phyloP scores from a whole-genome alignment of 2,888 invertebrate species.

The Watsonalla binaria region DNA sequence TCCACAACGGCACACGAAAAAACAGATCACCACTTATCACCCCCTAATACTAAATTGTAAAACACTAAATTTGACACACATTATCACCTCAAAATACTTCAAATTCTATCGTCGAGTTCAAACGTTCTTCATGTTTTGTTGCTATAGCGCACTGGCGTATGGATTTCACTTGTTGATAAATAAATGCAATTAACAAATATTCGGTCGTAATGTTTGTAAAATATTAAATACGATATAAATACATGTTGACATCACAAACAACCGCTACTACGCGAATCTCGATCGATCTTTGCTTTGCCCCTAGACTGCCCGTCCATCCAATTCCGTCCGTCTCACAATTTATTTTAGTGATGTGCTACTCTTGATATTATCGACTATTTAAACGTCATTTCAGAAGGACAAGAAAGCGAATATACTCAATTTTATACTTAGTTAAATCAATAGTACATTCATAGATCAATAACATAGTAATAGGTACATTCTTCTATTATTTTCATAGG shows the following conservation, averaged over 20 bases:
- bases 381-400: not conserved
- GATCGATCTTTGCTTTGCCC: constrained; percentile 6
- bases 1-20: constrained; percentile 17
- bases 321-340: constrained; percentile 5
- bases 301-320: constrained; percentile 11
- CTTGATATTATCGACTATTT: not conserved
- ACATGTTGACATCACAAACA: constrained; percentile 64
- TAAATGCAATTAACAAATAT: constrained; percentile 12
- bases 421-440: too few relatives aligned
- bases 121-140: constrained; percentile 4
- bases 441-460: too few relatives aligned
- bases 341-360: constrained; percentile 18
- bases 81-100: constrained; percentile 57
- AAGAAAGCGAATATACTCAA: too few relatives aligned
- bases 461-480: too few relatives aligned
- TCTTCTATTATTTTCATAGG: too few relatives aligned
- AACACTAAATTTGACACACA: constrained; percentile 74
- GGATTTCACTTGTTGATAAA: constrained; percentile 12
- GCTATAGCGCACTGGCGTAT: constrained; percentile 10
- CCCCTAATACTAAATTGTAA: constrained; percentile 41
- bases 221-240: constrained; percentile 21
- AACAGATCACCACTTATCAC: constrained; percentile 27
- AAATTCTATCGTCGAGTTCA: constrained; percentile 18
- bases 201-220: constrained; percentile 14
- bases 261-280: constrained; percentile 34